A percentile compares a stretch with the other conserved stretches of the same genome.
Conservation (phyloP, 2,113 vertebrate species). For the Bufo bufo region DNA sequence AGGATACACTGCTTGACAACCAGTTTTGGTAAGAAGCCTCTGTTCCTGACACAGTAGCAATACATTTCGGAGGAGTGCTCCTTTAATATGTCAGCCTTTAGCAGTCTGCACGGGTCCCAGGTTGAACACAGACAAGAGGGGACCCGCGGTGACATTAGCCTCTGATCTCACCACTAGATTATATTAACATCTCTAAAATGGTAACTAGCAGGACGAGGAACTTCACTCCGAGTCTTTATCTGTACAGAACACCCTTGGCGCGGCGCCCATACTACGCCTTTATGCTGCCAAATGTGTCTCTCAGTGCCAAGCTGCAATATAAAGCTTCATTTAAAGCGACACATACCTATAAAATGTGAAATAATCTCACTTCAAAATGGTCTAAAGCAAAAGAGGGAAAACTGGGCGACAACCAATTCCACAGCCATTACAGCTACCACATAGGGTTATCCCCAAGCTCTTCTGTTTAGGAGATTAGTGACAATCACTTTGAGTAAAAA, state of each 20-base stretch:
- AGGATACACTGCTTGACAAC: too few species aligned
- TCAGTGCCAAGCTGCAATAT: not conserved
- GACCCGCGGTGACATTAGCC: not conserved
- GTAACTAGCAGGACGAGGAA: not conserved
- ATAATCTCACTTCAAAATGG: not conserved
- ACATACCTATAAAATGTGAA: not conserved
- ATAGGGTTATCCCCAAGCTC: too few species aligned
- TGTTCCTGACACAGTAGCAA: too few species aligned
- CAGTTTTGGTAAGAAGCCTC: too few species aligned
- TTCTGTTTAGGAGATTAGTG: too few species aligned
- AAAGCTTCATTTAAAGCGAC: not conserved
- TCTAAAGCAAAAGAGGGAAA: not conserved
- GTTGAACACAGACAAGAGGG: not conserved
- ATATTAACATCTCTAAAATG: not conserved
- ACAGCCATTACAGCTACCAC: not conserved
- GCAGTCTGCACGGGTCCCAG: not conserved
- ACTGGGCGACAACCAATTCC: not conserved
- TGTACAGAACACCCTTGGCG: not conserved
- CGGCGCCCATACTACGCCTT: not conserved
- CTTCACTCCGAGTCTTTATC: constrained; percentile 3
- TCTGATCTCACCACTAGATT: not conserved
- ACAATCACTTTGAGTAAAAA: too few species aligned
- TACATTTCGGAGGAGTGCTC: too few species aligned
- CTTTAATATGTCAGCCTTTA: not conserved
- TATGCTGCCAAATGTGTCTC: not conserved